Percentiles rank a stretch among this genome's conserved stretches.
Conservation (phyloP, 2,888 invertebrate genomes). For the Dolichomitus sp. region DNA sequence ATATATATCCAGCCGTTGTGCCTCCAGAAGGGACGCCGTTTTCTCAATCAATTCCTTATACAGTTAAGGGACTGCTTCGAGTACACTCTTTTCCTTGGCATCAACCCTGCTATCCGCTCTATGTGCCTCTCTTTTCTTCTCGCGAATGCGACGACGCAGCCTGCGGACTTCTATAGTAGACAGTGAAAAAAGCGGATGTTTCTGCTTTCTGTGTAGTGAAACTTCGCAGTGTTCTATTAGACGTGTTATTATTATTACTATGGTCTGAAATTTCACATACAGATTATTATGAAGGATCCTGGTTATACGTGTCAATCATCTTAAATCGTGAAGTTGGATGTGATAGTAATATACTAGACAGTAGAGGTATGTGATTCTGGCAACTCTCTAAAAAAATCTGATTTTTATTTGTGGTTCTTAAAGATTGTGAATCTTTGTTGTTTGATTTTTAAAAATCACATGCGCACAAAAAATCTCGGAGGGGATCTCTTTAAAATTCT, state of each 20-base stretch:
- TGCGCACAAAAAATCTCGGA: too few relatives aligned
- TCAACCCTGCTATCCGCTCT: background rate
- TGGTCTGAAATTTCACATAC: background rate
- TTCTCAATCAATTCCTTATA: constrained; percentile 81
- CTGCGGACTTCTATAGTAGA: background rate
- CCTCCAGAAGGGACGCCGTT: constrained; percentile 56
- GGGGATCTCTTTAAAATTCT: too few relatives aligned
- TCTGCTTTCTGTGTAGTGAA: background rate
- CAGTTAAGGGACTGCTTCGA: constrained; percentile 71
- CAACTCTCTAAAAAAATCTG: too few relatives aligned
- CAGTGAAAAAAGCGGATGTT: constrained; percentile 1
- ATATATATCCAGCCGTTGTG: background rate
- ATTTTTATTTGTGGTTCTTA: too few relatives aligned
- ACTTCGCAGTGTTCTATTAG: background rate
- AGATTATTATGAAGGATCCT: background rate
- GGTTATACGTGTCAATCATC: too few relatives aligned
- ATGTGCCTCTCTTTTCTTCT: background rate
- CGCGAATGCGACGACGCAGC: background rate
- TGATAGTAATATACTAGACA: too few relatives aligned
- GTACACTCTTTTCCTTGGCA: background rate
- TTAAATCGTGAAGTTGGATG: too few relatives aligned
- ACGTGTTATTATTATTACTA: background rate
- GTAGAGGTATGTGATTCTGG: too few relatives aligned
- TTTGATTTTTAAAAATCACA: too few relatives aligned
- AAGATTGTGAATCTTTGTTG: too few relatives aligned